Evolutionary conservation across 2,113 vertebrate species (phyloP), one percentile per base, ranked within the genome.

Genomic region (Toxotes jaculatrix): DNA sequence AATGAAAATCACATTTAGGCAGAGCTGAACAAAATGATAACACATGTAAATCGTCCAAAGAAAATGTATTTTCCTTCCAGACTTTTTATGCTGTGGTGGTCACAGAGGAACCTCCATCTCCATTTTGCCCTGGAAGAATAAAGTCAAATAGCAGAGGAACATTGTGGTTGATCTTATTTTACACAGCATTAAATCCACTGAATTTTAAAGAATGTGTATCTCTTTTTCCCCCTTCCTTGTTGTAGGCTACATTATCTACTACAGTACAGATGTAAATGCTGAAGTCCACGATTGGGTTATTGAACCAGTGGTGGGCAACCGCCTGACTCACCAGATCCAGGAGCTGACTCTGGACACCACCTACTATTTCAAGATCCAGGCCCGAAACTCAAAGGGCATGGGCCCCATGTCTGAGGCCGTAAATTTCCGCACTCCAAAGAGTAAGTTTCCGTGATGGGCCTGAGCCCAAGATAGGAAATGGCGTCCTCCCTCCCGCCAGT

Each of bases 221-320:
- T 45, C 2, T 76, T 40, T 57, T 13, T 31, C 42, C 4, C 7
- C 83, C 49, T 0, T 60, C 32, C 10, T 38, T 42, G 23, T n/a
- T 71, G 4, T 16, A 99, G 98, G 98, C 0, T 99, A 99, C 84
- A 99, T 99, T 74, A 99, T 99, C 89, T 99, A 99, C 95, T 99
- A 99, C 94, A 99, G 97, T 32, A 99, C 98, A 0, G 98, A 99
- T 27, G 97, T 98, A 53, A 98, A 98, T 0, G 98, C 98, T 0
- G 98, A 98, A 93, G 96, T 98, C 56, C 98, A 99, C 0, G 98
- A 99, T 82, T 99, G 98, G 98, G 98, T 99, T 2, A 97, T 99
- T 19, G 98, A 99, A 53, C 98, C 98, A 0, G 98, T 99, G 2
- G 96, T 99, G 80, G 98, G 98, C 0, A 99, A 99, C 91, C 95